A percentile compares a stretch with the other conserved stretches of the same genome.
Evolutionary conservation across 2,797 vertebrate genomes (phyloP).

Genomic region (Hippoglossus hippoglossus): DNA sequence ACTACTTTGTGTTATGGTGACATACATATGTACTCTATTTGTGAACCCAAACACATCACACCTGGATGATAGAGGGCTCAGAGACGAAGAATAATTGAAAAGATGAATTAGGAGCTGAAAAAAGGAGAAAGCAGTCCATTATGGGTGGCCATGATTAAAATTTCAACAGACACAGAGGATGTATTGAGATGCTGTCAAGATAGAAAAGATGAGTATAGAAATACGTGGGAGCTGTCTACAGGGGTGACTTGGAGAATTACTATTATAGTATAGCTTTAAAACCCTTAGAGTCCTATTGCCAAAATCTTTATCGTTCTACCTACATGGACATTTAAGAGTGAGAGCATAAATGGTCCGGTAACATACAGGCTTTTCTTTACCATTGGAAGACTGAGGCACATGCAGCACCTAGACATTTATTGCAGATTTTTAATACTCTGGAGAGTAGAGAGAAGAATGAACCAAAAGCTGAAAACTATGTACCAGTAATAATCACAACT

Average conservation of each 20-base stretch:
- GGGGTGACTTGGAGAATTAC: neutral
- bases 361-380: neutral
- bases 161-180: neutral
- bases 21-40: too few relatives aligned
- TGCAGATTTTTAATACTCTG: too few relatives aligned
- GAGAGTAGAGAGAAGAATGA: conserved; percentile 1
- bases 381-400: neutral
- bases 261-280: neutral
- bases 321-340: neutral
- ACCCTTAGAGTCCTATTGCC: neutral
- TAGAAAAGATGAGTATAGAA: neutral
- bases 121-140: too few relatives aligned
- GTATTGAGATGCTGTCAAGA: neutral
- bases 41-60: too few relatives aligned
- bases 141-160: too few relatives aligned
- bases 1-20: too few relatives aligned
- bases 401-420: too few relatives aligned
- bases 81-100: neutral
- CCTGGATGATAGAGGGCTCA: too few relatives aligned
- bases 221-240: neutral
- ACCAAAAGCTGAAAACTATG: conserved; percentile 1
- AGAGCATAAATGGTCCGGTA: too few relatives aligned
- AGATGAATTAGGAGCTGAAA: too few relatives aligned
- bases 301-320: neutral
- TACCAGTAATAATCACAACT: conserved; percentile 1